Percentiles rank a stretch among this genome's conserved stretches.
Evolutionary conservation across 2,113 vertebrate species (phyloP).

Genomic region (Xenotilapia caudafasciata): DNA sequence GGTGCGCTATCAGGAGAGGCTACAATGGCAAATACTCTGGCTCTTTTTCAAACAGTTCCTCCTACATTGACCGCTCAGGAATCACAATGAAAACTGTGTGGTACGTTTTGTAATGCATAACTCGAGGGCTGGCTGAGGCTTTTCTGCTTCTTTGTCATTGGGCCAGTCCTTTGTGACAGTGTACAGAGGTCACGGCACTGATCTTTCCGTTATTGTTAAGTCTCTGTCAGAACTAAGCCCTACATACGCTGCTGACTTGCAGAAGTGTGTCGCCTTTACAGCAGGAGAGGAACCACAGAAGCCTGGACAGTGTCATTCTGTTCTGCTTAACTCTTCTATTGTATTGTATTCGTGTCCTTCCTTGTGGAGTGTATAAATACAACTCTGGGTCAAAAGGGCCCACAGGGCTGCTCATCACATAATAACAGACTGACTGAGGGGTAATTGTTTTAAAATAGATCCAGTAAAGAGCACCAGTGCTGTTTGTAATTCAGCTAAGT

Average conservation of each 20-base stretch:
- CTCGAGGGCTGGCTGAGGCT: not conserved
- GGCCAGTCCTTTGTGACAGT: not conserved
- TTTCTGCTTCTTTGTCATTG: not conserved
- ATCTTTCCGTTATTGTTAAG: not conserved
- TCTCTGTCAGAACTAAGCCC: not conserved
- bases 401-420: not conserved
- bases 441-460: conserved; percentile 34
- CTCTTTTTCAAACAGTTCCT: not conserved
- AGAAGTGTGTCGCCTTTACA: not conserved
- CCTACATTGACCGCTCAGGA: not conserved
- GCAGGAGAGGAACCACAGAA: not conserved
- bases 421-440: conserved; percentile 4
- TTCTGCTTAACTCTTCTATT: not conserved
- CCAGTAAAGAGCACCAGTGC: not conserved
- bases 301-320: not conserved
- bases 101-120: not conserved
- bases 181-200: not conserved
- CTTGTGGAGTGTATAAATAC: not conserved
- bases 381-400: not conserved
- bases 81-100: not conserved
- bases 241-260: not conserved
- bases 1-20: not conserved
- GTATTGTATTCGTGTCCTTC: conserved; percentile 22
- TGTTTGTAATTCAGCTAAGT: not conserved
- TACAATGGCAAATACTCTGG: not conserved